A percentile compares a stretch with the other conserved stretches of the same genome.
Evolutionary conservation across 1,140 invertebrate genomes (phyloP).

Genomic region (Pseudoatta argentina): DNA sequence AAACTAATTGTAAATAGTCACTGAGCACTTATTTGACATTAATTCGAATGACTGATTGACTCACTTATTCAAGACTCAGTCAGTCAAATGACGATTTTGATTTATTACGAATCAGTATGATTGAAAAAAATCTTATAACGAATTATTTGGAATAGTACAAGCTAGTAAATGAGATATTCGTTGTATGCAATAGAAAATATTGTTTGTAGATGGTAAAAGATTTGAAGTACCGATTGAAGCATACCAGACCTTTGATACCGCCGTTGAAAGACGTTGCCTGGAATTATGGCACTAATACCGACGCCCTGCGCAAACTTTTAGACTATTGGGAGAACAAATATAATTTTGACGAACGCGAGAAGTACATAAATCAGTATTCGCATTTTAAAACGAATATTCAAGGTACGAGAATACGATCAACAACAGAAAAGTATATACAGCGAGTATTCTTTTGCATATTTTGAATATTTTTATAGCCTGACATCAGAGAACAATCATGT

Average conservation of each 20-base stretch:
- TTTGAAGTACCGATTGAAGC: conserved; percentile 34
- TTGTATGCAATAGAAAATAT: not conserved
- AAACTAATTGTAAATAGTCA: too few species aligned
- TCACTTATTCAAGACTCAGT: not conserved
- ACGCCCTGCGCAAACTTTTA: not conserved
- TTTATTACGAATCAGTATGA: not conserved
- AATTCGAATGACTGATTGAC: too few species aligned
- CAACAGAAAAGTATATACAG: not conserved
- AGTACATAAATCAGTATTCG: conserved; percentile 28
- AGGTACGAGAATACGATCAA: not conserved
- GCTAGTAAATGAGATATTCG: not conserved
- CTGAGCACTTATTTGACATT: too few species aligned
- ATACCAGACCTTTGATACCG: conserved; percentile 17
- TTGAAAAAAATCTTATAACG: not conserved
- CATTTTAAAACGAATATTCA: conserved; percentile 20
- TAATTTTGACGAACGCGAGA: conserved; percentile 16
- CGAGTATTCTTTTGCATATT: too few species aligned
- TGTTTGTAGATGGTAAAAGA: conserved; percentile 23
- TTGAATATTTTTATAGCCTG: not conserved
- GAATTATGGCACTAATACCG: conserved; percentile 32
- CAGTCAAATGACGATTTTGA: not conserved
- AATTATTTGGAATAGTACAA: not conserved
- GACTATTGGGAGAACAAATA: conserved; percentile 23
- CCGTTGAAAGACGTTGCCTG: conserved; percentile 26
- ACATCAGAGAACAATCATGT: not conserved